Percentiles rank a stretch among this genome's conserved stretches.
Evolutionary conservation across 2,888 invertebrate genomes (phyloP).

Genomic region (Clostera curtula): DNA sequence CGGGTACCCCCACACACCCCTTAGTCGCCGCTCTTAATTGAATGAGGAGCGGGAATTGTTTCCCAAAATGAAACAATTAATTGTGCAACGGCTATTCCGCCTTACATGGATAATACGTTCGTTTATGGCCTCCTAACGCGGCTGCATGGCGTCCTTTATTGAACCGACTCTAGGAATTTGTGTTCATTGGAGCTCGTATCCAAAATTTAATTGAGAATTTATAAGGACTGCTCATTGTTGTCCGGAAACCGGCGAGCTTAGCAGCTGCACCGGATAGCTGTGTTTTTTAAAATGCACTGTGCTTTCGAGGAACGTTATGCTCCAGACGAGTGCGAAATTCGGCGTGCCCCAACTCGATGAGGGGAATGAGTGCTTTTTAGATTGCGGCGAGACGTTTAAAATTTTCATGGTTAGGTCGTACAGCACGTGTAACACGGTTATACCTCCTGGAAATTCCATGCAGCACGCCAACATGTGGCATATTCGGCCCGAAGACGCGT

Average conservation of each 20-base stretch:
- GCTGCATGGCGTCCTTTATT: constrained; percentile 73
- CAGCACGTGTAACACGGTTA: constrained; percentile 63
- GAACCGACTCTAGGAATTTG: constrained; percentile 73
- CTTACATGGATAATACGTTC: constrained; percentile 76
- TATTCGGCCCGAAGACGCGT: constrained; percentile 67
- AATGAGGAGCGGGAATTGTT: constrained; percentile 76
- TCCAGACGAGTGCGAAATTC: too few species aligned
- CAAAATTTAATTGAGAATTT: constrained; percentile 72
- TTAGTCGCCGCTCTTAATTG: constrained; percentile 74
- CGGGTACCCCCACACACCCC: constrained; percentile 37
- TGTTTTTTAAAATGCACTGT: constrained; percentile 49
- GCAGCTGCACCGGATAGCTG: constrained; percentile 58
- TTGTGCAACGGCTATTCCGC: constrained; percentile 76
- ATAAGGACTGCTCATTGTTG: constrained; percentile 65
- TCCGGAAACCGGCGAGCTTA: constrained; percentile 43
- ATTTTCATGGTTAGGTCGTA: constrained; percentile 70
- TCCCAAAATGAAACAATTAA: constrained; percentile 76
- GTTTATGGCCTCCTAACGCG: constrained; percentile 75
- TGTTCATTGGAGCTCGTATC: constrained; percentile 71
- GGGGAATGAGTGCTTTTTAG: constrained; percentile 39
- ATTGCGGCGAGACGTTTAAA: constrained; percentile 57
- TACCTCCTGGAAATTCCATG: constrained; percentile 54
- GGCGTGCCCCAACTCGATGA: constrained; percentile 25
- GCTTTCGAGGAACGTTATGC: too few species aligned
- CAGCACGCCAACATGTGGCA: constrained; percentile 63